Evolutionary conservation across 2,797 vertebrate species (phyloP), one percentile per base, ranked within the genome.

Genomic region (Tachyglossus aculeatus): DNA sequence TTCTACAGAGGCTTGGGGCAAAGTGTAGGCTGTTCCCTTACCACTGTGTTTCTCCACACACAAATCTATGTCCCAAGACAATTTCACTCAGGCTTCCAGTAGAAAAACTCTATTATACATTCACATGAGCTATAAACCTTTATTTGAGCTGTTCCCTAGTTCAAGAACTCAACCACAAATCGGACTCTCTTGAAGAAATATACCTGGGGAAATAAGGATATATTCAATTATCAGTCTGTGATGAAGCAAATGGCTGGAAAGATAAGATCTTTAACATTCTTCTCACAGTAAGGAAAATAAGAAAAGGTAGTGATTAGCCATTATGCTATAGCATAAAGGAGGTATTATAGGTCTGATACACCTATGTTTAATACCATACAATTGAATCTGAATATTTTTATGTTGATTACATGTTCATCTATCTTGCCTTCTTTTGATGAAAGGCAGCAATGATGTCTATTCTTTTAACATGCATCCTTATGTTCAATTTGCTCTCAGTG

Each of bases 131-230:
- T n/a, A n/a, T n/a, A n/a, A n/a, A n/a, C n/a, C n/a, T n/a, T n/a
- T n/a, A n/a, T n/a, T n/a, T n/a, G n/a, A n/a, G n/a, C n/a, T n/a
- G n/a, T n/a, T n/a, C n/a, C n/a, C n/a, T n/a, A n/a, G n/a, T n/a
- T n/a, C n/a, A n/a, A n/a, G n/a, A n/a, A 60, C 33, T 27, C 32
- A 38, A 74, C 40, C 22, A 52, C 50, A 75, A 57, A 41, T 24
- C 38, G 32, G 39, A 44, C 9, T 33, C 62, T 63, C 16, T 19
- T 34, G 19, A 34, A 9, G 45, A 24, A 44, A 16, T 21, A 45
- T 56, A n/a, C 25, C 40, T 62, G 41, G 39, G 43, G 21, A 62
- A 45, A 51, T 15, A 54, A 48, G 33, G 9, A 39, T 19, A 32
- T 44, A 44, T 22, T 68, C 18, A 32, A 39, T 67, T 56, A 57